phyloP scores from a whole-genome alignment of 2,113 vertebrate species.

The Macrotis lagotis region DNA sequence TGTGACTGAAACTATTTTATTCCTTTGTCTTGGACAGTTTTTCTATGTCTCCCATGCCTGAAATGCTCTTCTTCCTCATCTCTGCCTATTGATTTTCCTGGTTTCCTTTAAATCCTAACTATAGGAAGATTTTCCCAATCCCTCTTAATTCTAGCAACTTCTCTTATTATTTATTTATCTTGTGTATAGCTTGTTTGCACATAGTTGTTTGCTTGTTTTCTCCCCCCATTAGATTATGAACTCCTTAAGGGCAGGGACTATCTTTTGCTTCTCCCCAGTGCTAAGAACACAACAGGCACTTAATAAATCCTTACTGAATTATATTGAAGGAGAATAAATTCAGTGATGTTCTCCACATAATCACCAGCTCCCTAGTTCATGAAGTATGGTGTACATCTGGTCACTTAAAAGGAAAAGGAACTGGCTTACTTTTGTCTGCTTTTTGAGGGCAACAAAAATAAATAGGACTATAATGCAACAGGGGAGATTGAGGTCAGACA shows the following conservation, averaged over 20 bases:
- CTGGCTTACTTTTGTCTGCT: not conserved
- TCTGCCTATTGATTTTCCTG: not conserved
- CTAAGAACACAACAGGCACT: not conserved
- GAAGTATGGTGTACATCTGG: not conserved
- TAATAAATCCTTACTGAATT: not conserved
- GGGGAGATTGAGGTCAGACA: not conserved
- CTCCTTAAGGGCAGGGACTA: not conserved
- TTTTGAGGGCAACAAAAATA: constrained; percentile 1
- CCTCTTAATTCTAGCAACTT: too few relatives aligned
- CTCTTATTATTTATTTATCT: too few relatives aligned
- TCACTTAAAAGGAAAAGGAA: not conserved
- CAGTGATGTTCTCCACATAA: constrained; percentile 34
- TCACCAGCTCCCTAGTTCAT: constrained; percentile 3
- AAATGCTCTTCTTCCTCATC: not conserved
- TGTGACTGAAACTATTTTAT: too few relatives aligned
- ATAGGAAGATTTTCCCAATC: not conserved
- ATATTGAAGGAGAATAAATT: not conserved
- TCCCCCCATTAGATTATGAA: not conserved
- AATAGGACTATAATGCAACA: not conserved
- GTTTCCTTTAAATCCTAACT: not conserved
- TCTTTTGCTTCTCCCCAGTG: not conserved
- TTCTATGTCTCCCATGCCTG: too few relatives aligned
- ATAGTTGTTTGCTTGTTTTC: too few relatives aligned
- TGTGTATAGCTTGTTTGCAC: too few relatives aligned
- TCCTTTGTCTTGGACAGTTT: not conserved